Percentiles rank a stretch among this genome's conserved stretches.
These are phyloP conservation scores for Perizoma affinitatum DNA, from an alignment of 2,888 invertebrate species.

Conservation along the genomic window DNA sequence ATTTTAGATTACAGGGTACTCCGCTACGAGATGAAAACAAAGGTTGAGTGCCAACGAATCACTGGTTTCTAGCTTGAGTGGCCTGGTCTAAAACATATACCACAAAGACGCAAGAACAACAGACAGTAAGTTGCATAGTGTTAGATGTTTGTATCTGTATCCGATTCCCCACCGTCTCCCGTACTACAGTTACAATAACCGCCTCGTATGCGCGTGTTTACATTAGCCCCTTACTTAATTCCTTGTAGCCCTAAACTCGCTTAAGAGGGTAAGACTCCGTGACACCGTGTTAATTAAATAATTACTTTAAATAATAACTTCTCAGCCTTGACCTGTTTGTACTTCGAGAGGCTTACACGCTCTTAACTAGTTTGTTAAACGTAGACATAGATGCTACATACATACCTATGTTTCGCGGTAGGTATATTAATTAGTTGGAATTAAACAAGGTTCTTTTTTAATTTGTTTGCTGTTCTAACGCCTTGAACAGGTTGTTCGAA, in stretches of 20 bases:
- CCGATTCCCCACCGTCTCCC: slow-evolving; percentile 27
- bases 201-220: slow-evolving; percentile 79
- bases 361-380: slow-evolving; percentile 28
- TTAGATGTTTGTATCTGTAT: background rate
- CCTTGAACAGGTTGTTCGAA: slow-evolving; percentile 17
- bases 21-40: slow-evolving; percentile 2
- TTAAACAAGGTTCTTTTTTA: slow-evolving; percentile 11
- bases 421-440: slow-evolving; percentile 20
- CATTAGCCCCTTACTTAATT: slow-evolving; percentile 80
- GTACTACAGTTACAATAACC: slow-evolving; percentile 64
- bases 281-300: slow-evolving; percentile 82
- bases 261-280: slow-evolving; percentile 79
- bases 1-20: no score
- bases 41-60: background rate
- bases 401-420: slow-evolving; percentile 18
- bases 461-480: slow-evolving; percentile 21
- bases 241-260: slow-evolving; percentile 80
- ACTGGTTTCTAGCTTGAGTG: background rate
- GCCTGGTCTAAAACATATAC: background rate
- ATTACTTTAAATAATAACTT: slow-evolving; percentile 82
- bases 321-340: slow-evolving; percentile 47
- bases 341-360: slow-evolving; percentile 35
- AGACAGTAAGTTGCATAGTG: background rate
- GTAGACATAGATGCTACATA: slow-evolving; percentile 9
- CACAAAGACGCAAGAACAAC: background rate